phyloP scores from a whole-genome alignment of 2,113 vertebrate genomes.

The Kryptolebias marmoratus region DNA sequence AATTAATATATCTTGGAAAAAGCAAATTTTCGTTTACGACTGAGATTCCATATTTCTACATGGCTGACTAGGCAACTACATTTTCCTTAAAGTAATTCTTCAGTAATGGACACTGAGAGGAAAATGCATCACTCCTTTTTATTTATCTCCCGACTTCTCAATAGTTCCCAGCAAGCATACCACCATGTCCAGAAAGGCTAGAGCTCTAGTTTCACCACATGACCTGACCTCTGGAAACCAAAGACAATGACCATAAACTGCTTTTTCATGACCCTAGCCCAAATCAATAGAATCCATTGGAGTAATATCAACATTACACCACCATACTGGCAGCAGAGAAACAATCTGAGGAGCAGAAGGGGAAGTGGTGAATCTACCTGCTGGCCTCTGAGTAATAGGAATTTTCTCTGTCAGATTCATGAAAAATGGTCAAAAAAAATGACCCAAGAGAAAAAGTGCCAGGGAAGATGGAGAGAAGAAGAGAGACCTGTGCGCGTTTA shows the following conservation, averaged over 20 bases:
- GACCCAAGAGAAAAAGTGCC: conserved; percentile 43
- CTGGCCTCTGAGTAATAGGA: conserved; percentile 58
- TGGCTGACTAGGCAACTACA: conserved; percentile 13
- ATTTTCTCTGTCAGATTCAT: conserved; percentile 48
- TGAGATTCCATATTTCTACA: conserved; percentile 12
- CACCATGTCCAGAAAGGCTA: conserved; percentile 68
- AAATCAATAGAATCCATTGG: conserved; percentile 70
- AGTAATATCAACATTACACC: conserved; percentile 76
- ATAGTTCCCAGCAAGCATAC: conserved; percentile 68
- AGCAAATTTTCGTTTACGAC: neutral
- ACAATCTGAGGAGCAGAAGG: conserved; percentile 57
- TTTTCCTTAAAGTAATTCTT: conserved; percentile 38
- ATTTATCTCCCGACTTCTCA: conserved; percentile 61
- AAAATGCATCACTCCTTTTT: conserved; percentile 45
- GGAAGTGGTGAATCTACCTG: conserved; percentile 36
- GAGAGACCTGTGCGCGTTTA: conserved; percentile 4
- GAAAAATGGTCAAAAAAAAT: conserved; percentile 54
- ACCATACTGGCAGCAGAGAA: conserved; percentile 56
- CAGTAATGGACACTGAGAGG: conserved; percentile 28
- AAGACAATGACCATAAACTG: conserved; percentile 77
- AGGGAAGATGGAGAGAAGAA: conserved; percentile 2
- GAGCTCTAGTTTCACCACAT: conserved; percentile 75
- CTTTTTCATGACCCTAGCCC: conserved; percentile 72
- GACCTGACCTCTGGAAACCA: conserved; percentile 78
- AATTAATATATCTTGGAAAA: neutral